Evolutionary conservation across 2,113 vertebrate species (phyloP).

Genomic region (Odobenus rosmarus): DNA sequence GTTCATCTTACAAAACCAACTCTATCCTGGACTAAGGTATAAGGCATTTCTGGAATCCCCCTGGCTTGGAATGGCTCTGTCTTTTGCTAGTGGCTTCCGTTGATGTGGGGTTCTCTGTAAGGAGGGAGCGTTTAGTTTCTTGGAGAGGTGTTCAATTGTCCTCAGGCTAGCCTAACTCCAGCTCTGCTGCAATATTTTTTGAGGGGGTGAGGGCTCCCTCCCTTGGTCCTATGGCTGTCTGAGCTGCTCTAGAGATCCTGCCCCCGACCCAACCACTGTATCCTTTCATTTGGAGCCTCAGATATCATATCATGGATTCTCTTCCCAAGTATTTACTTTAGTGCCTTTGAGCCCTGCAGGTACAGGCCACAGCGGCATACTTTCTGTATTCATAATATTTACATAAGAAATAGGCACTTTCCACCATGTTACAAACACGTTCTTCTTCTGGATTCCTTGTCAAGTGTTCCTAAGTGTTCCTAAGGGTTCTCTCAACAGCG

Average conservation of each 20-base stretch:
- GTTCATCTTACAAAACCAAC: not conserved
- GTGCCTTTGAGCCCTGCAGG: not conserved
- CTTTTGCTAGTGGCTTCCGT: not conserved
- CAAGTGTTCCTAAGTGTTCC: not conserved
- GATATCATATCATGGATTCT: not conserved
- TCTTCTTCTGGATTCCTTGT: not conserved
- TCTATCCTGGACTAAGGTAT: not conserved
- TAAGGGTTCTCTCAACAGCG: not conserved
- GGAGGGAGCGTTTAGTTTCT: not conserved
- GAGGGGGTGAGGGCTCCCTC: not conserved
- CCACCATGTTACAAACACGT: not conserved
- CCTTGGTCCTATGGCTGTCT: not conserved
- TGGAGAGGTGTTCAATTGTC: not conserved
- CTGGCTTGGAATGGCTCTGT: not conserved
- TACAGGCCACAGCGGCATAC: too few relatives aligned
- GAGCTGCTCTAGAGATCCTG: not conserved
- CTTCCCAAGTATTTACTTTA: not conserved
- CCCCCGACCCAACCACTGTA: too few relatives aligned
- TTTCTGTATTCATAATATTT: not conserved
- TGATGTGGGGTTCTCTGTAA: not conserved
- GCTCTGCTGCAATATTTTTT: not conserved
- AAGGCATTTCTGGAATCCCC: not conserved
- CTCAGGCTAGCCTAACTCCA: not conserved
- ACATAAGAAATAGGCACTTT: not conserved
- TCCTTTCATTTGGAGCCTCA: not conserved